These are phyloP conservation scores for Kryptolebias marmoratus DNA, from an alignment of 2,113 vertebrate genomes.

Conservation along the genomic window DNA sequence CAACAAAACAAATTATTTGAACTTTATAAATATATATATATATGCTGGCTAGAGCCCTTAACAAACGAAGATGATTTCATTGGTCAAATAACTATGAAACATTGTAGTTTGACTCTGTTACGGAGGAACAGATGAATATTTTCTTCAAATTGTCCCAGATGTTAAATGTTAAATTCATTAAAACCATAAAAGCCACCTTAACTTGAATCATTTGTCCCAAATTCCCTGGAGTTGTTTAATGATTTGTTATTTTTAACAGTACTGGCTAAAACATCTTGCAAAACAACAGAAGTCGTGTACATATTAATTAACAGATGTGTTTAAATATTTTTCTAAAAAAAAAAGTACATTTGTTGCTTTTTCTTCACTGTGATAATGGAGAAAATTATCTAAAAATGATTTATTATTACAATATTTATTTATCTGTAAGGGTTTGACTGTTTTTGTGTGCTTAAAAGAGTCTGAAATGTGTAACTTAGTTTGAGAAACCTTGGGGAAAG, in stretches of 20 bases:
- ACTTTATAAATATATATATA: not conserved
- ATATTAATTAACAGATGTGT: too few relatives aligned
- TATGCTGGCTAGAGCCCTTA: not conserved
- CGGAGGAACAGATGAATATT: not conserved
- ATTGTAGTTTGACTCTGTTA: too few relatives aligned
- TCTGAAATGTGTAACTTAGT: not conserved
- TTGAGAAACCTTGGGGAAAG: constrained; percentile 17
- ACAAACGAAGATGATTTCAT: not conserved
- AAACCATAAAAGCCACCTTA: too few relatives aligned
- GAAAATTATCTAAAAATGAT: not conserved
- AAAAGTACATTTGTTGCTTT: too few relatives aligned
- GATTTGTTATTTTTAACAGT: too few relatives aligned
- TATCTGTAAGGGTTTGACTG: not conserved
- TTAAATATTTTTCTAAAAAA: too few relatives aligned
- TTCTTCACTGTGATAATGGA: too few relatives aligned
- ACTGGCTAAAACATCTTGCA: too few relatives aligned
- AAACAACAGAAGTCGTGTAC: too few relatives aligned
- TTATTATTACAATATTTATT: not conserved
- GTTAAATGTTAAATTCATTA: not conserved
- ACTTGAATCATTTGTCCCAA: too few relatives aligned
- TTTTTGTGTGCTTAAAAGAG: not conserved
- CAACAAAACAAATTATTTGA: too few relatives aligned
- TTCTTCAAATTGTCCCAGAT: not conserved
- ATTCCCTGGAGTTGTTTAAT: too few relatives aligned
- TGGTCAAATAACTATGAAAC: not conserved